Conservation (phyloP, 2,113 vertebrate species). For the Panthera tigris region DNA sequence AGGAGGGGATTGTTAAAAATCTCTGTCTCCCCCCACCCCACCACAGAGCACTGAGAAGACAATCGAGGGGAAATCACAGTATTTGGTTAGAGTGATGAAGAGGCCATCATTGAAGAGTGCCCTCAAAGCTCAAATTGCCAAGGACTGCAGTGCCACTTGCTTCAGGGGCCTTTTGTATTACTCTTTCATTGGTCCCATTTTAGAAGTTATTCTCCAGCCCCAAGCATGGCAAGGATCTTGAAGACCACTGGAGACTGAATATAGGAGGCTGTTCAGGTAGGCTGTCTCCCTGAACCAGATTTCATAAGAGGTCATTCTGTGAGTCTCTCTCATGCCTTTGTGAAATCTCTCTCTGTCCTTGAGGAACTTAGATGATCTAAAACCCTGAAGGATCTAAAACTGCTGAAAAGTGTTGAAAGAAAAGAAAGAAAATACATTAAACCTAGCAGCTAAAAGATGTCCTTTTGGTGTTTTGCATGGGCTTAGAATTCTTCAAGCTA, state of each 20-base stretch:
- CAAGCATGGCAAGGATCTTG: not conserved
- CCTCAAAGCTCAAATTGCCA: not conserved
- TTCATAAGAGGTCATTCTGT: not conserved
- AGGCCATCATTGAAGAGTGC: not conserved
- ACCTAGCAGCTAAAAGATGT: not conserved
- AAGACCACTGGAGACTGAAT: not conserved
- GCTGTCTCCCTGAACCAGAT: not conserved
- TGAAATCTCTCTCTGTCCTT: not conserved
- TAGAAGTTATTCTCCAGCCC: not conserved
- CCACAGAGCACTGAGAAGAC: not conserved
- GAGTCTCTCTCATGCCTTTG: not conserved
- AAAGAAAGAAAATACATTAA: not conserved
- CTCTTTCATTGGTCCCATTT: not conserved
- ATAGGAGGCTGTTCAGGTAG: not conserved
- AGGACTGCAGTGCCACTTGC: not conserved
- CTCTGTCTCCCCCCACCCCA: not conserved
- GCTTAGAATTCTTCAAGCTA: slow-evolving; percentile 9
- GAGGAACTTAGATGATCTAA: not conserved
- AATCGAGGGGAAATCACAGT: not conserved
- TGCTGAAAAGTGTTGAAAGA: not conserved
- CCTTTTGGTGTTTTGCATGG: not conserved
- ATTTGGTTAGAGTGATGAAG: not conserved
- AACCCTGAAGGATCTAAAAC: not conserved
- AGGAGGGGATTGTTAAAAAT: not conserved
- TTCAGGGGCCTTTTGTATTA: not conserved